Conservation (phyloP, 2,888 invertebrate species). For the Fragum sueziense region DNA sequence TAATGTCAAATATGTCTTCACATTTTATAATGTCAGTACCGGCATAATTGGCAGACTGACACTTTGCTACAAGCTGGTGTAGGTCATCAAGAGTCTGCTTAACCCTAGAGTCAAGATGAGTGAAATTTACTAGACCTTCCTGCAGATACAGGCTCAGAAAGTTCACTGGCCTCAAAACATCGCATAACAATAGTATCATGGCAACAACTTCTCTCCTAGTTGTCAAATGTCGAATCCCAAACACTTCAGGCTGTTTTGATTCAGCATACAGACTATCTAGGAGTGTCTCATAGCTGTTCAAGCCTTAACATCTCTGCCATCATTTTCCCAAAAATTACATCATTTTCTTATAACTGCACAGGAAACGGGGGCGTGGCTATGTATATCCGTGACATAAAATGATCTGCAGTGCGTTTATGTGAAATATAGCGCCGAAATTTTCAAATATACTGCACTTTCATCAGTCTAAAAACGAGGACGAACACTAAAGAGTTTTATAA, state of each 20-base stretch:
- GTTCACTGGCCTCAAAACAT: constrained; percentile 18
- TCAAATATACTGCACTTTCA: no score
- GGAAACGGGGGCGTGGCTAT: no score
- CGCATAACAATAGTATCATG: constrained; percentile 12
- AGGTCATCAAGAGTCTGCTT: constrained; percentile 18
- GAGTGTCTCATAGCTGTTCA: no score
- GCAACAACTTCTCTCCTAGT: constrained; percentile 13
- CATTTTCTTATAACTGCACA: no score
- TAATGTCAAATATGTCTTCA: not conserved
- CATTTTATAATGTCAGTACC: not conserved
- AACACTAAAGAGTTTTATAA: no score
- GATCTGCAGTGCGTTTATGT: no score
- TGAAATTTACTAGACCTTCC: constrained; percentile 25
- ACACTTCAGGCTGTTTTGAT: constrained; percentile 16
- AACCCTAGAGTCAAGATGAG: constrained; percentile 22
- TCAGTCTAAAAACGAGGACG: no score
- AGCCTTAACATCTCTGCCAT: no score
- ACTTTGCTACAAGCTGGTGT: constrained; percentile 4
- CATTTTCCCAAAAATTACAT: no score
- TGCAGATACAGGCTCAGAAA: constrained; percentile 21
- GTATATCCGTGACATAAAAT: no score
- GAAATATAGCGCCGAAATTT: no score
- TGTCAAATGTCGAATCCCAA: not conserved
- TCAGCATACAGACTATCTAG: no score
- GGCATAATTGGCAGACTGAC: not conserved